Percentiles rank a stretch among this genome's conserved stretches.
These are phyloP conservation scores for Rhinolophus sinicus DNA, from an alignment of 2,113 vertebrate genomes.

Conservation along the genomic window DNA sequence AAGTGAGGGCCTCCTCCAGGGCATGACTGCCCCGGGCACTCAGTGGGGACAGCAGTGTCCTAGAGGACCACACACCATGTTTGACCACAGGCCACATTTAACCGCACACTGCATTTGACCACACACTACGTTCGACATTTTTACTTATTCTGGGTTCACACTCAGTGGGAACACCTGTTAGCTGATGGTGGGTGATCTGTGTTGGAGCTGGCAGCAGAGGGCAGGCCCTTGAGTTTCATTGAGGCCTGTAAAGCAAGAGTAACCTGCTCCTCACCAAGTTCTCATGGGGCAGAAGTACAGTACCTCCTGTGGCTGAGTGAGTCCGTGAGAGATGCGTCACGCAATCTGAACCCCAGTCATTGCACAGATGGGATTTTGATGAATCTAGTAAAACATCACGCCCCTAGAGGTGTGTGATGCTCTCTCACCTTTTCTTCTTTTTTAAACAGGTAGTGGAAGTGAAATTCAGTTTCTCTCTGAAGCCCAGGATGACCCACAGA, in stretches of 20 bases:
- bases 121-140: neutral
- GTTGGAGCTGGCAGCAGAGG: no score
- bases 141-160: neutral
- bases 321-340: accelerated
- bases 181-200: neutral
- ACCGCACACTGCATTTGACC: neutral
- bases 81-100: neutral
- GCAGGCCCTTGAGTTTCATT: neutral
- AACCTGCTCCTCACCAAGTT: neutral
- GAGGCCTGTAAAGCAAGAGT: neutral
- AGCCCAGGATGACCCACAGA: conserved; percentile 98
- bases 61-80: no score
- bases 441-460: conserved; percentile 90
- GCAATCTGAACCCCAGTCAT: accelerated
- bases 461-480: conserved; percentile 99
- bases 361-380: accelerated
- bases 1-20: neutral
- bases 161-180: no score
- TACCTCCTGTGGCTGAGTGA: accelerated
- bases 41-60: neutral
- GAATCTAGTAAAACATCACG: accelerated
- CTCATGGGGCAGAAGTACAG: neutral
- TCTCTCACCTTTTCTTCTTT: neutral
- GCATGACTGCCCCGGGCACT: no score
- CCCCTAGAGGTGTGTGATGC: neutral